Conservation (phyloP, 2,888 invertebrate genomes). For the Drosophila melanosoma region DNA sequence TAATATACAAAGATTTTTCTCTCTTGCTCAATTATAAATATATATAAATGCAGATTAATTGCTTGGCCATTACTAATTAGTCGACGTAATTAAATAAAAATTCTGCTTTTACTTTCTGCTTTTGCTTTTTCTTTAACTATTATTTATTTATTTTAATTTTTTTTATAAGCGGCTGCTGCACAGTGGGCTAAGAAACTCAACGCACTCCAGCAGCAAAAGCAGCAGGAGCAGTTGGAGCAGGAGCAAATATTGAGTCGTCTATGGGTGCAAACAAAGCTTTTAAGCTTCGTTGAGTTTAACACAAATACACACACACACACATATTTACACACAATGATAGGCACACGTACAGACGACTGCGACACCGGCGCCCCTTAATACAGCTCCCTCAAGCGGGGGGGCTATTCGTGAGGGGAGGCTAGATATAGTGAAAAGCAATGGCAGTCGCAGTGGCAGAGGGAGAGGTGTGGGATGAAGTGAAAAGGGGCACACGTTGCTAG, state of each 20-base stretch:
- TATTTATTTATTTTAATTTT: not conserved
- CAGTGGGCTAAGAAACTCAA: slow-evolving; percentile 38
- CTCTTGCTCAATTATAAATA: slow-evolving; percentile 27
- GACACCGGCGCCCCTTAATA: slow-evolving; percentile 47
- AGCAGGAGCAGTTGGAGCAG: slow-evolving; percentile 13
- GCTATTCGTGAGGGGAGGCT: not conserved
- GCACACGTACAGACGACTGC: slow-evolving; percentile 23
- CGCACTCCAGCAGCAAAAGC: slow-evolving; percentile 23
- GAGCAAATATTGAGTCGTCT: slow-evolving; percentile 68
- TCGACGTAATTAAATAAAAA: slow-evolving; percentile 39
- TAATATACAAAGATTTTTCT: slow-evolving; percentile 6
- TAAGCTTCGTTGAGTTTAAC: slow-evolving; percentile 74
- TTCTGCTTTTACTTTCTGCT: slow-evolving; percentile 27
- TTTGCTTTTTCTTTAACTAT: slow-evolving; percentile 1
- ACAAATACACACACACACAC: slow-evolving; percentile 42
- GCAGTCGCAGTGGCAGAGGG: not conserved
- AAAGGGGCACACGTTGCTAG: slow-evolving; percentile 59
- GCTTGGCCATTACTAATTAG: slow-evolving; percentile 43
- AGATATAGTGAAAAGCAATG: not conserved
- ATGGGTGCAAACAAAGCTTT: slow-evolving; percentile 74
- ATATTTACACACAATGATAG: slow-evolving; percentile 31
- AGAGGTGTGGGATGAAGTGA: not conserved
- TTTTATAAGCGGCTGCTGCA: slow-evolving; percentile 14
- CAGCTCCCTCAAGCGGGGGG: slow-evolving; percentile 34
- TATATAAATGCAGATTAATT: slow-evolving; percentile 36